Evolutionary conservation across 2,113 vertebrate species (phyloP).

Genomic region (Proteles cristata): DNA sequence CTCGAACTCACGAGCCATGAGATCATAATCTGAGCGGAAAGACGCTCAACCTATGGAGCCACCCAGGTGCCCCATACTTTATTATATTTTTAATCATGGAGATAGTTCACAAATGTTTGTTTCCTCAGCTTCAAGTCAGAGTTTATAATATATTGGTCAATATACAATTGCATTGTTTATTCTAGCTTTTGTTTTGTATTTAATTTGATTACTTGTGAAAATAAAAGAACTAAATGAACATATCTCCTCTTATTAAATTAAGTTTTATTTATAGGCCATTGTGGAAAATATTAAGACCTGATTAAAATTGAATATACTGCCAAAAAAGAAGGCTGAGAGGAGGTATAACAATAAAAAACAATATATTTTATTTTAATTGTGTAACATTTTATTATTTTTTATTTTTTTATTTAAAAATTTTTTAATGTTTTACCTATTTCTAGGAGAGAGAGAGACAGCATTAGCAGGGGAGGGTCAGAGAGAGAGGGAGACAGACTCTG

Average conservation of each 20-base stretch:
- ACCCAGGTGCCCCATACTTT: neutral
- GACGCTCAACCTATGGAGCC: too few relatives aligned
- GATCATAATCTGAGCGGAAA: too few relatives aligned
- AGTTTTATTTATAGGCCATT: neutral
- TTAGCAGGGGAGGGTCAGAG: too few relatives aligned
- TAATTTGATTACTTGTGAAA: constrained; percentile 27
- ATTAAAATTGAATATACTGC: neutral
- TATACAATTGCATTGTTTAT: neutral
- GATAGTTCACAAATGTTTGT: neutral
- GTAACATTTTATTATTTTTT: neutral
- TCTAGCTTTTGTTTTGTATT: neutral
- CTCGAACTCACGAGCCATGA: too few relatives aligned
- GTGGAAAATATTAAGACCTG: neutral
- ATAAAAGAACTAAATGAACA: constrained; percentile 23
- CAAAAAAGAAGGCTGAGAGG: neutral
- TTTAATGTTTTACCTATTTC: too few relatives aligned
- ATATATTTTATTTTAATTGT: neutral
- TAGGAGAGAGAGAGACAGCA: too few relatives aligned
- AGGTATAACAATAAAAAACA: neutral
- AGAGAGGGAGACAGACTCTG: too few relatives aligned
- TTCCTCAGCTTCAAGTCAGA: neutral
- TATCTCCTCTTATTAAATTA: neutral
- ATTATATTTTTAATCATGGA: neutral
- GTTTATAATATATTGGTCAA: neutral
- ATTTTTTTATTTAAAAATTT: too few relatives aligned